Percentiles rank a stretch among this genome's conserved stretches.
phyloP scores from a whole-genome alignment of 2,888 invertebrate genomes.

The Hartigia nigra region DNA sequence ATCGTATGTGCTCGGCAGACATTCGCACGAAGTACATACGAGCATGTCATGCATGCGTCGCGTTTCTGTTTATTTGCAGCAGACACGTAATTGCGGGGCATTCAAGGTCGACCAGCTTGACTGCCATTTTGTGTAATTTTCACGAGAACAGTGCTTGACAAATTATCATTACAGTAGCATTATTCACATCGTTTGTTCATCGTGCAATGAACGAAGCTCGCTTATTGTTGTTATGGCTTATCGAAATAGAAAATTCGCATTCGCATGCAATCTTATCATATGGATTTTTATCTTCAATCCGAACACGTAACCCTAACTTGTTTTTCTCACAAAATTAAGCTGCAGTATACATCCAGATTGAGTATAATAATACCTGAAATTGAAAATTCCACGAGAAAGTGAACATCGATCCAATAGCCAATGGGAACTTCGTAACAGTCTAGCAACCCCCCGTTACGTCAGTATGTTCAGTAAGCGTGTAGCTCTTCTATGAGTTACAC shows the following conservation, averaged over 20 bases:
- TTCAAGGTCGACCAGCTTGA: slow-evolving; percentile 48
- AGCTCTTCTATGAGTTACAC: background rate
- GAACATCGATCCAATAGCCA: background rate
- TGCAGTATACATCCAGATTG: background rate
- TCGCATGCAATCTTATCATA: background rate
- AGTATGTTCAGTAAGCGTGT: background rate
- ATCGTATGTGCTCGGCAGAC: slow-evolving; percentile 12
- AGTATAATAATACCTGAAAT: background rate
- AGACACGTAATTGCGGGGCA: slow-evolving; percentile 48
- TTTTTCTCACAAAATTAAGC: background rate
- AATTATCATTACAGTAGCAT: slow-evolving; percentile 34
- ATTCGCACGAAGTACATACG: slow-evolving; percentile 17
- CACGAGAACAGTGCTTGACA: slow-evolving; percentile 35
- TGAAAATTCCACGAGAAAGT: background rate
- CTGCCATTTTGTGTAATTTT: slow-evolving; percentile 52
- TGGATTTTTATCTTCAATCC: background rate
- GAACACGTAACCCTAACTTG: background rate
- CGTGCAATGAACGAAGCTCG: background rate
- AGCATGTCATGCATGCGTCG: slow-evolving; percentile 39
- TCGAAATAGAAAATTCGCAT: background rate
- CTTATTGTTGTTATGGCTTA: background rate
- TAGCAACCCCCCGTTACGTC: background rate
- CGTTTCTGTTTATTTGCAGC: slow-evolving; percentile 45
- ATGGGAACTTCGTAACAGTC: background rate
- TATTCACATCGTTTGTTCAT: background rate